Conservation (phyloP, 2,113 vertebrate species). For the Suricata suricatta region DNA sequence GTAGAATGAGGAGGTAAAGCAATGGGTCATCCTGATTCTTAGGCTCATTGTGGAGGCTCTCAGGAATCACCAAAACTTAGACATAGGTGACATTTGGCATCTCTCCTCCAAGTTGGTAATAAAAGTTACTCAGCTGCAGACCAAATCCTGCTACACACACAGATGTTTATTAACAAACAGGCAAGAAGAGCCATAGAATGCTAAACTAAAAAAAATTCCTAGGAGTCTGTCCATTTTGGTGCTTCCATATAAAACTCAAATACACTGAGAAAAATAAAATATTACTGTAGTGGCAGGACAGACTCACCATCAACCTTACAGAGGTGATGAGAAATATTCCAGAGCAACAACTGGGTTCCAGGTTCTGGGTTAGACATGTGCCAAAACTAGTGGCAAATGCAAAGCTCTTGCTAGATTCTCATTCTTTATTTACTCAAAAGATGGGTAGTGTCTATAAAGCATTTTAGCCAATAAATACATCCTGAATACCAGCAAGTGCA, state of each 20-base stretch:
- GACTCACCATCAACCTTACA: not conserved
- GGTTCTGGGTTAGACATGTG: not conserved
- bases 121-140: not conserved
- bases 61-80: not conserved
- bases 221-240: conserved; percentile 9
- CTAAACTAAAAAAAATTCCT: conserved; percentile 20
- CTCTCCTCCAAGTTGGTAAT: not conserved
- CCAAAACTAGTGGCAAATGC: not conserved
- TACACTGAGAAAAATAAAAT: conserved; percentile 11
- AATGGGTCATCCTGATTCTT: not conserved
- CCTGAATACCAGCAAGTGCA: not conserved
- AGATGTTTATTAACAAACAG: not conserved
- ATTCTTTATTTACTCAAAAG: conserved; percentile 8
- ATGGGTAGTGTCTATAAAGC: not conserved
- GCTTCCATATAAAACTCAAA: not conserved
- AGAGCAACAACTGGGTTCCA: not conserved
- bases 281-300: not conserved
- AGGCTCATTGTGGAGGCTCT: not conserved
- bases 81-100: not conserved
- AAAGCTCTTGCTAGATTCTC: not conserved
- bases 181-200: not conserved
- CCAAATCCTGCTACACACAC: not conserved
- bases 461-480: conserved; percentile 2
- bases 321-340: not conserved
- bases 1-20: not conserved